These are phyloP conservation scores for Lithophane semibrunnea DNA, from an alignment of 2,888 invertebrate species.

Conservation along the genomic window DNA sequence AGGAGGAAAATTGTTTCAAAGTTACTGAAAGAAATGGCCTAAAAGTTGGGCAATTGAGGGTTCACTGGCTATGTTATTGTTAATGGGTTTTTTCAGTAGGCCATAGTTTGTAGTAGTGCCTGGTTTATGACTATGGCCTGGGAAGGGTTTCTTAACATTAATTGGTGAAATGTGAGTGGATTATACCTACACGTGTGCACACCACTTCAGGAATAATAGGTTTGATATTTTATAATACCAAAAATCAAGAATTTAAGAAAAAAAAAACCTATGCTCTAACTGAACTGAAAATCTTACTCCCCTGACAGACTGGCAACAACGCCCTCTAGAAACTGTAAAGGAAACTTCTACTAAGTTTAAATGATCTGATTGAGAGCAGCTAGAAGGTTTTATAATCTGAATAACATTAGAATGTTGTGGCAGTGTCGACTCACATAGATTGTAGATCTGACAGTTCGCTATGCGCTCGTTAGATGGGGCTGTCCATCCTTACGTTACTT, in stretches of 20 bases:
- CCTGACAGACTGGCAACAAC: neutral
- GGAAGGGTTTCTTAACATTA: too few relatives aligned
- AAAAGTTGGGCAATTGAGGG: neutral
- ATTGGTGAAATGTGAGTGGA: too few relatives aligned
- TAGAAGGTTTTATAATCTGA: neutral
- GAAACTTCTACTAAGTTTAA: neutral
- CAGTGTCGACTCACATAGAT: neutral
- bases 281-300: too few relatives aligned
- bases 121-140: too few relatives aligned
- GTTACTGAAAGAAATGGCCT: neutral
- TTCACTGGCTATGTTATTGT: neutral
- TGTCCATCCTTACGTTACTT: neutral
- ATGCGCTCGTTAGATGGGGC: conserved; percentile 23
- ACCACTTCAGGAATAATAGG: too few relatives aligned
- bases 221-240: too few relatives aligned
- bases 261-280: too few relatives aligned
- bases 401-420: conserved; percentile 3
- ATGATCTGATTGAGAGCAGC: neutral
- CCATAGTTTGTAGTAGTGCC: too few relatives aligned
- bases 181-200: too few relatives aligned
- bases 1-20: neutral
- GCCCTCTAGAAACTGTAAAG: conserved; percentile 8
- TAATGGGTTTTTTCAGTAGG: too few relatives aligned
- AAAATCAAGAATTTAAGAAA: too few relatives aligned
- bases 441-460: conserved; percentile 1